Percentiles rank a stretch among this genome's conserved stretches.
These are phyloP conservation scores for Cryptophagus acutangulus DNA, from an alignment of 2,888 invertebrate species.

Conservation along the genomic window DNA sequence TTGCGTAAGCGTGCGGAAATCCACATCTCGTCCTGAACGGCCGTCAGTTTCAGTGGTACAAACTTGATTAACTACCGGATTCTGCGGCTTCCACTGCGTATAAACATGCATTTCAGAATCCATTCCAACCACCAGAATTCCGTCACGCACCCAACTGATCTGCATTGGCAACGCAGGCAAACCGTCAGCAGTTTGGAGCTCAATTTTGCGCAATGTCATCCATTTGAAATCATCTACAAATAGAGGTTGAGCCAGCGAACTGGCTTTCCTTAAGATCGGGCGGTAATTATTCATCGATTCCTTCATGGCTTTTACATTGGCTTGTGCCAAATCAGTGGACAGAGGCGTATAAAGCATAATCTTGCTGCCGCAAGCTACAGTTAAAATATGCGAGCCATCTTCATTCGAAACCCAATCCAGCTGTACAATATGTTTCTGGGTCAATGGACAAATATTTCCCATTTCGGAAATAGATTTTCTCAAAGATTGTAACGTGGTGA, in stretches of 20 bases:
- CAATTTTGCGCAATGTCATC: slow-evolving; percentile 92
- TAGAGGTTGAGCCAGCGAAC: slow-evolving; percentile 82
- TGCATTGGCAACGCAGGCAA: slow-evolving; percentile 97
- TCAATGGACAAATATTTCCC: slow-evolving; percentile 84
- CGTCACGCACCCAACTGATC: slow-evolving; percentile 95
- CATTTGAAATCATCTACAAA: slow-evolving; percentile 91
- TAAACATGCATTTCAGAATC: slow-evolving; percentile 99
- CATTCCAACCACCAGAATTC: slow-evolving; percentile 97
- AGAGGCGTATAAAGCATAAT: slow-evolving; percentile 90
- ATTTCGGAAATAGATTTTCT: slow-evolving; percentile 86
- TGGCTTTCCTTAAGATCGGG: slow-evolving; percentile 83
- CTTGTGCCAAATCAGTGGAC: slow-evolving; percentile 90
- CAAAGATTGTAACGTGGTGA: slow-evolving; percentile 82
- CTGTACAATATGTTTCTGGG: slow-evolving; percentile 90
- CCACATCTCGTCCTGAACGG: slow-evolving; percentile 67
- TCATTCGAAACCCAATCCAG: slow-evolving; percentile 99
- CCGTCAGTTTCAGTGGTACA: slow-evolving; percentile 46
- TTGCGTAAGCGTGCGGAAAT: slow-evolving; percentile 61
- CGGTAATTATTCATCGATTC: slow-evolving; percentile 79
- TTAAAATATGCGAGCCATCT: slow-evolving; percentile 96
- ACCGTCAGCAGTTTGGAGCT: slow-evolving; percentile 90
- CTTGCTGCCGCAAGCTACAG: slow-evolving; percentile 92
- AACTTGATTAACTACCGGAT: slow-evolving; percentile 26
- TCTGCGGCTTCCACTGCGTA: slow-evolving; percentile 91
- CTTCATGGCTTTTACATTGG: slow-evolving; percentile 70